Evolutionary conservation across 2,888 invertebrate species (phyloP).

Genomic region (Hyalella azteca): DNA sequence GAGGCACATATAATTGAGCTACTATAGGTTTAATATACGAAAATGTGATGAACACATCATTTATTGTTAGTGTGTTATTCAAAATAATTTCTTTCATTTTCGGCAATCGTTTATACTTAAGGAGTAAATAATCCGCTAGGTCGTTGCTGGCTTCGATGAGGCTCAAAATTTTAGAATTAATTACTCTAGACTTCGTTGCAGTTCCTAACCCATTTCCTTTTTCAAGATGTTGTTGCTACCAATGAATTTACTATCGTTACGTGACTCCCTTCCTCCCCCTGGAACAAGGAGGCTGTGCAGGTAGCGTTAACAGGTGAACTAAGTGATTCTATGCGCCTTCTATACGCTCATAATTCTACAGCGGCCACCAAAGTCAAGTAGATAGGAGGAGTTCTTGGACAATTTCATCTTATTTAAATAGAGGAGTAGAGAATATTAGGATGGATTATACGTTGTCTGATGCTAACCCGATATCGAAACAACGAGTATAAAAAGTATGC

Average conservation of each 20-base stretch:
- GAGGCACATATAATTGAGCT: background rate
- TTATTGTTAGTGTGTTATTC: constrained; percentile 18
- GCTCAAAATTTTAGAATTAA: too few species aligned
- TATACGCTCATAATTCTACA: background rate
- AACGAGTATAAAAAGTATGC: too few species aligned
- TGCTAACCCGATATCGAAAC: too few species aligned
- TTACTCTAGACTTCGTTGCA: too few species aligned
- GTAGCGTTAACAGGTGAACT: constrained; percentile 17
- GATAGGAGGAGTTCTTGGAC: constrained; percentile 26
- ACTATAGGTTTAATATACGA: constrained; percentile 22
- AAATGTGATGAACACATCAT: background rate
- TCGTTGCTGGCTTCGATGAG: background rate
- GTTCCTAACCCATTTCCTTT: too few species aligned
- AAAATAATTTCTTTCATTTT: constrained; percentile 6
- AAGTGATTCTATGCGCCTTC: background rate
- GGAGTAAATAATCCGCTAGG: background rate
- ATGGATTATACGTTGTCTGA: too few species aligned
- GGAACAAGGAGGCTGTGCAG: background rate
- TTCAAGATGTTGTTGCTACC: too few species aligned
- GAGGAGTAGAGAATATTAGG: background rate
- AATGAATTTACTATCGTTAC: too few species aligned
- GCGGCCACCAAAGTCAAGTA: constrained; percentile 22
- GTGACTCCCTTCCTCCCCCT: background rate
- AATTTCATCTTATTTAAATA: background rate
- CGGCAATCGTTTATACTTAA: background rate